Evolutionary conservation across 2,113 vertebrate species (phyloP).

Genomic region (Delphinus delphis): DNA sequence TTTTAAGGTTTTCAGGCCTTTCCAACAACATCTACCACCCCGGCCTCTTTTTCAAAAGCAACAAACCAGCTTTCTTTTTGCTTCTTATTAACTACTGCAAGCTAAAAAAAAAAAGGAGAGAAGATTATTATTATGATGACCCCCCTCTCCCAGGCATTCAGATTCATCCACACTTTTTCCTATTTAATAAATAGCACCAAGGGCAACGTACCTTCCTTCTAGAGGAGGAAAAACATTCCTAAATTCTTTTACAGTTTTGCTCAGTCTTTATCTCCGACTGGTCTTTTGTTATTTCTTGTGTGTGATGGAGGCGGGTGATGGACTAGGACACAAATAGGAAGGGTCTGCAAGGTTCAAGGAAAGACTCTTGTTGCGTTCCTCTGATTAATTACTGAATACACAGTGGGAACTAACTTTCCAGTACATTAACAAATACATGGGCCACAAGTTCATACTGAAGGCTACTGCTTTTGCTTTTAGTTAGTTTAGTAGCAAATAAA

Average conservation of each 20-base stretch:
- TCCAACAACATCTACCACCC: not conserved
- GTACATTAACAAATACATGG: not conserved
- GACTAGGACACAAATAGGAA: not conserved
- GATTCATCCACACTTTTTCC: not conserved
- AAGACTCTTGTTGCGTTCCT: not conserved
- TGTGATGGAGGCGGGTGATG: not conserved
- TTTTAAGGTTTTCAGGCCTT: not conserved
- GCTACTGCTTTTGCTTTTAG: not conserved
- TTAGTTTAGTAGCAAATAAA: not conserved
- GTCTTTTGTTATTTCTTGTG: constrained; percentile 30
- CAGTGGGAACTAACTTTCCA: not conserved
- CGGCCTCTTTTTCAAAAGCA: not conserved
- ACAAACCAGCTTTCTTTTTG: not conserved
- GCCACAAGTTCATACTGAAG: not conserved
- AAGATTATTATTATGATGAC: not conserved
- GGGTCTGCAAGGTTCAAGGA: not conserved
- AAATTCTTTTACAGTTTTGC: constrained; percentile 40
- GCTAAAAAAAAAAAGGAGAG: not conserved
- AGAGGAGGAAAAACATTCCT: not conserved
- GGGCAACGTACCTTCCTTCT: not conserved
- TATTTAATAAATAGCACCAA: constrained; percentile 5
- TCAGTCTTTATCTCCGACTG: not conserved
- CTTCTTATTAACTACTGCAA: not conserved
- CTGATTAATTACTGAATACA: not conserved
- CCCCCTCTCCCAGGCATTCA: accelerated